These are phyloP conservation scores for Agrenia bidenticulata DNA, from an alignment of 2,888 invertebrate genomes.

Conservation along the genomic window DNA sequence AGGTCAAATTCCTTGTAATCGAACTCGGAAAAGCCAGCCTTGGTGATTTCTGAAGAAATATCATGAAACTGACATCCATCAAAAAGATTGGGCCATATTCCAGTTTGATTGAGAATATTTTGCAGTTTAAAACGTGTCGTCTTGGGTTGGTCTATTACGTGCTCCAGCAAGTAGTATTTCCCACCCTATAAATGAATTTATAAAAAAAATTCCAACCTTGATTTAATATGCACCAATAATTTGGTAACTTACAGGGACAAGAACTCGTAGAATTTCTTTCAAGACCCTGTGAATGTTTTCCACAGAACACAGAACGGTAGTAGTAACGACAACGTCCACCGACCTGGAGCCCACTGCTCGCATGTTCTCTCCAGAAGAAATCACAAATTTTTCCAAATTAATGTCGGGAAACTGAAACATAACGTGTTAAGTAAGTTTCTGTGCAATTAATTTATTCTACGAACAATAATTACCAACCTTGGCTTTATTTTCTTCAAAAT, in stretches of 20 bases:
- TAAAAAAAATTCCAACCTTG: neutral
- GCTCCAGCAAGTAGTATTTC: slow-evolving; percentile 54
- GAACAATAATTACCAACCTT: slow-evolving; percentile 24
- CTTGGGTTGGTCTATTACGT: slow-evolving; percentile 49
- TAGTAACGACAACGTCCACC: slow-evolving; percentile 54
- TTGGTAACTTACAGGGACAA: slow-evolving; percentile 50
- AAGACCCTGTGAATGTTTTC: slow-evolving; percentile 46
- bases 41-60: slow-evolving; percentile 43
- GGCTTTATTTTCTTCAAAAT: slow-evolving; percentile 31
- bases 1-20: slow-evolving; percentile 47
- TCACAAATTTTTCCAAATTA: slow-evolving; percentile 44
- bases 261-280: slow-evolving; percentile 53
- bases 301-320: slow-evolving; percentile 54
- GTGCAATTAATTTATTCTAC: too few relatives aligned
- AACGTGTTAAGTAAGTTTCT: too few relatives aligned
- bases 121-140: slow-evolving; percentile 48
- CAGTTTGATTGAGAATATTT: slow-evolving; percentile 42
- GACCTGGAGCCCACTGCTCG: slow-evolving; percentile 47
- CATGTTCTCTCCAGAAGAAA: slow-evolving; percentile 51
- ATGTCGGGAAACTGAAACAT: slow-evolving; percentile 43
- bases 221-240: neutral
- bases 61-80: slow-evolving; percentile 53
- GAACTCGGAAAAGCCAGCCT: slow-evolving; percentile 49
- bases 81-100: slow-evolving; percentile 53
- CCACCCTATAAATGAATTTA: slow-evolving; percentile 51